Percentiles rank a stretch among this genome's conserved stretches.
Conservation (phyloP, 2,797 vertebrate species). For the Corythornis leucogaster region DNA sequence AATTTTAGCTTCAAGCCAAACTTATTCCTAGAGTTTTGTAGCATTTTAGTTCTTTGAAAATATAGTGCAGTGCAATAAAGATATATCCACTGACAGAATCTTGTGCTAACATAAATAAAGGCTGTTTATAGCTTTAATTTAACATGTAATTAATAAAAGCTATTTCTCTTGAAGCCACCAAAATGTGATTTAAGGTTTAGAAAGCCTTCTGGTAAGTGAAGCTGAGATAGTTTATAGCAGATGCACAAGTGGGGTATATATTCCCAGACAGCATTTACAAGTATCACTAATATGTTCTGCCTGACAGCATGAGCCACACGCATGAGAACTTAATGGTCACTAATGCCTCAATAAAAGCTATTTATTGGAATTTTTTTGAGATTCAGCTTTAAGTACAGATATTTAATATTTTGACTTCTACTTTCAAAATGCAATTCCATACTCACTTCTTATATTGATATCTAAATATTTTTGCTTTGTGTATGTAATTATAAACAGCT, state of each 20-base stretch:
- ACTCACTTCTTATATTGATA: background rate
- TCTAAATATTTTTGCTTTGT: background rate
- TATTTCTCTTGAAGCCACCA: conserved; percentile 11
- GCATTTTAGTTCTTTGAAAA: background rate
- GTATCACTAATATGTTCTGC: background rate
- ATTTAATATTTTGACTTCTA: background rate
- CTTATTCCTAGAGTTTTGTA: background rate
- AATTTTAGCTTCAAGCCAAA: background rate
- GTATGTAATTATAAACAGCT: background rate
- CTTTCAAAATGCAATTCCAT: background rate
- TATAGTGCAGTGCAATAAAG: background rate
- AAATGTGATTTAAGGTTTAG: conserved; percentile 26
- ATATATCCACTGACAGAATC: background rate
- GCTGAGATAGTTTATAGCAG: conserved; percentile 21
- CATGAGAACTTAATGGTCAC: conserved; percentile 19
- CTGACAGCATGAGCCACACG: conserved; percentile 21
- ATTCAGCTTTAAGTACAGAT: background rate
- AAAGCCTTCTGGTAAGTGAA: conserved; percentile 46
- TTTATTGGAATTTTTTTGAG: background rate
- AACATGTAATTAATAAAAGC: conserved; percentile 21
- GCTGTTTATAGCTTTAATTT: conserved; percentile 12
- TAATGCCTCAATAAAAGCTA: conserved; percentile 1
- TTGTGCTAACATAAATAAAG: background rate
- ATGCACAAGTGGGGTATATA: background rate
- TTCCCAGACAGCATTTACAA: conserved; percentile 9